phyloP scores from a whole-genome alignment of 1,140 invertebrate genomes.

The Eciton burchellii region DNA sequence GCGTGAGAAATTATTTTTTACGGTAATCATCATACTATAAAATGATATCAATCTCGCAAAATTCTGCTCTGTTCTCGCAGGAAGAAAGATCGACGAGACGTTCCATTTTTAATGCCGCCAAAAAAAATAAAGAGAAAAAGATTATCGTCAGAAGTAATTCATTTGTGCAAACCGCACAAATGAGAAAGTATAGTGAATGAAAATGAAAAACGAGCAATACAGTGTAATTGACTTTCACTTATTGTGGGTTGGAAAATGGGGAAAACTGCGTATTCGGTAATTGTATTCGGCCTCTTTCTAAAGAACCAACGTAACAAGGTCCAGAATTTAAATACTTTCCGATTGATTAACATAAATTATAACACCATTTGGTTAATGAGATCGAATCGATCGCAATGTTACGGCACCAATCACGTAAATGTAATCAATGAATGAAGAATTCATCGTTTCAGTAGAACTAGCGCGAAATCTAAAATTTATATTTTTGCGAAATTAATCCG shows the following conservation, averaged over 20 bases:
- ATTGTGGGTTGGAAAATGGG: slow-evolving; percentile 8
- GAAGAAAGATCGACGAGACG: not conserved
- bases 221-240: slow-evolving; percentile 14
- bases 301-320: slow-evolving; percentile 14
- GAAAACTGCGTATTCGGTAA: slow-evolving; percentile 14
- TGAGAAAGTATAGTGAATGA: slow-evolving; percentile 17
- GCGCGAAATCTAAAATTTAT: slow-evolving; percentile 12
- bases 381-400: too few relatives aligned
- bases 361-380: slow-evolving; percentile 30
- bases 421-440: not conserved
- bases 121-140: too few relatives aligned
- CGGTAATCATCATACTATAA: not conserved
- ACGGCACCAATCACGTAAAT: slow-evolving; percentile 31
- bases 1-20: slow-evolving; percentile 12
- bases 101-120: not conserved
- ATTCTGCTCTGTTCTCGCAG: not conserved
- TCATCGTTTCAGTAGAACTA: slow-evolving; percentile 15
- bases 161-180: not conserved
- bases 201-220: not conserved
- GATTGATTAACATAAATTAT: slow-evolving; percentile 34
- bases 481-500: slow-evolving; percentile 16
- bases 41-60: not conserved
- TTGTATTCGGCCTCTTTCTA: slow-evolving; percentile 3
- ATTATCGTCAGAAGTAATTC: slow-evolving; percentile 27
- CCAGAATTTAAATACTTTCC: not conserved